These are phyloP conservation scores for Apamea epomidion DNA, from an alignment of 2,888 invertebrate genomes.

Conservation along the genomic window DNA sequence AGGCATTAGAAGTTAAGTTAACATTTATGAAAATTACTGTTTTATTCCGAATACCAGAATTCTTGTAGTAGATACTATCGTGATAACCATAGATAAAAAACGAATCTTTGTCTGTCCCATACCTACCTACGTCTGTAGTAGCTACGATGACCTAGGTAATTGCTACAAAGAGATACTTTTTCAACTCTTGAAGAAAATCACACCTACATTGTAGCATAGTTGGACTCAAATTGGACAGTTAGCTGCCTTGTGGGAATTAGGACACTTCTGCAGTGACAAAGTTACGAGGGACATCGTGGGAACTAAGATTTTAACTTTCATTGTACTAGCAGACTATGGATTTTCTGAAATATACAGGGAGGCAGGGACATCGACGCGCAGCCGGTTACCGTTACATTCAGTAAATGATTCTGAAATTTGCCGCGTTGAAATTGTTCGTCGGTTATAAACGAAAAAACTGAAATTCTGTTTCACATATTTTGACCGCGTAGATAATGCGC, in stretches of 20 bases:
- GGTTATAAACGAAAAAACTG: neutral
- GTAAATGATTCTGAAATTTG: neutral
- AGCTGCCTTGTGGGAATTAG: constrained; percentile 19
- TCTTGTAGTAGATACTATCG: neutral
- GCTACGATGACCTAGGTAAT: neutral
- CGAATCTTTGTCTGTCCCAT: neutral
- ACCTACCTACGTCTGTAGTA: neutral
- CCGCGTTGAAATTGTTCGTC: neutral
- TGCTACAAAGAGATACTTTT: neutral
- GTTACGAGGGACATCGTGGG: neutral
- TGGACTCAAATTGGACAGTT: constrained; percentile 15
- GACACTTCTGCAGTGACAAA: neutral
- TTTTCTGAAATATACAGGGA: neutral
- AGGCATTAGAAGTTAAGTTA: neutral
- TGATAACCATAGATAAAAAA: neutral
- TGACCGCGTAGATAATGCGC: neutral
- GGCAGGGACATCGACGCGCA: neutral
- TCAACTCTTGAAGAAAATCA: neutral
- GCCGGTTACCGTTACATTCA: too few species aligned
- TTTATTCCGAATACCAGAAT: neutral
- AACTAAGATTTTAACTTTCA: neutral
- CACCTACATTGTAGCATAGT: constrained; percentile 6
- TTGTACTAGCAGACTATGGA: neutral
- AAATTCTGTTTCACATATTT: neutral
- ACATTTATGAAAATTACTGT: neutral